phyloP scores from a whole-genome alignment of 2,797 vertebrate species.

The Leptodactylus fallax region DNA sequence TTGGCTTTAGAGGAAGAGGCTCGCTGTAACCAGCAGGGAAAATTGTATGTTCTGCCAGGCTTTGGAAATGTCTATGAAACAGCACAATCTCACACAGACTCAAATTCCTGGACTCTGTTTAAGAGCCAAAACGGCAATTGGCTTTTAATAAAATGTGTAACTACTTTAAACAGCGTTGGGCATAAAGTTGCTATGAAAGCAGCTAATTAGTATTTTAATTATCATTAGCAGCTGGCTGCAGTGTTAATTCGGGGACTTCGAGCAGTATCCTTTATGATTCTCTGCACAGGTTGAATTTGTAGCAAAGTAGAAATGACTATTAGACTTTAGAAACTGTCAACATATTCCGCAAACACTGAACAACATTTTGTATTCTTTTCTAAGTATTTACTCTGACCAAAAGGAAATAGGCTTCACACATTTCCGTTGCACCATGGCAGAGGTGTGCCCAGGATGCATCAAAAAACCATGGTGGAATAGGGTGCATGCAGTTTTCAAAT shows the following conservation, averaged over 20 bases:
- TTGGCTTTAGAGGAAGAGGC: constrained; percentile 42
- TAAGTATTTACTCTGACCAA: no score
- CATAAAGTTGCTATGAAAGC: constrained; percentile 57
- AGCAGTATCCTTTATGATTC: constrained; percentile 36
- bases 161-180: constrained; percentile 49
- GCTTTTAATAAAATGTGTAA: constrained; percentile 63
- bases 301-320: constrained; percentile 10
- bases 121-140: constrained; percentile 45
- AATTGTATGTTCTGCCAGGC: constrained; percentile 38
- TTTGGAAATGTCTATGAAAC: constrained; percentile 42
- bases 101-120: constrained; percentile 34
- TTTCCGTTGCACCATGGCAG: no score
- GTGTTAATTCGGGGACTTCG: constrained; percentile 43
- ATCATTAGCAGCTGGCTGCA: constrained; percentile 59
- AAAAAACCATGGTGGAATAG: no score
- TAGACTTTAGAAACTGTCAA: background rate
- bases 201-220: constrained; percentile 63
- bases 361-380: background rate
- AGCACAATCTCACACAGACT: constrained; percentile 19
- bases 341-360: background rate
- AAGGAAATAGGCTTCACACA: no score
- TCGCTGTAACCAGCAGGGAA: background rate
- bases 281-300: constrained; percentile 50
- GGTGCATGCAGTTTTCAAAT: no score
- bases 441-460: no score